A percentile compares a stretch with the other conserved stretches of the same genome.
Conservation (phyloP, 2,797 vertebrate species). For the Trichosurus vulpecula region DNA sequence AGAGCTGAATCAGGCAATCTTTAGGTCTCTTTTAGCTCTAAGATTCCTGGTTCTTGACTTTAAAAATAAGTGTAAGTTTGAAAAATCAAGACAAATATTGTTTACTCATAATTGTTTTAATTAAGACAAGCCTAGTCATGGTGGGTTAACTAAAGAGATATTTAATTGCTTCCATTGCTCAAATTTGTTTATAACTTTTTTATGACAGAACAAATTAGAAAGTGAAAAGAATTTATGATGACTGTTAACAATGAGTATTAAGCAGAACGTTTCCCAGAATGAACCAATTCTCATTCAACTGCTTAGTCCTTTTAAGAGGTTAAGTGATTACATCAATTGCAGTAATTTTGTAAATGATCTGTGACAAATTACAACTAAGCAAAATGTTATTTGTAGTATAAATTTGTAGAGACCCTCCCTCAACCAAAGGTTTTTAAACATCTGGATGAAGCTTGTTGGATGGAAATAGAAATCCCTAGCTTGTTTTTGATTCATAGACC, state of each 20-base stretch:
- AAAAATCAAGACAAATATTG: neutral
- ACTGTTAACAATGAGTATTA: slow-evolving; percentile 26
- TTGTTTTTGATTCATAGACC: neutral
- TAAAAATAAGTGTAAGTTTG: neutral
- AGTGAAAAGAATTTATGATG: neutral
- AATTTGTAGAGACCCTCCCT: neutral
- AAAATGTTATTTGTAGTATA: slow-evolving; percentile 33
- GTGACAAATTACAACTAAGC: slow-evolving; percentile 31
- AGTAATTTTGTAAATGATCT: slow-evolving; percentile 42
- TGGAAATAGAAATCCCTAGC: neutral
- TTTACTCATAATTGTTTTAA: slow-evolving; percentile 33
- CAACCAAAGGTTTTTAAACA: neutral
- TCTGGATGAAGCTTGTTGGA: neutral
- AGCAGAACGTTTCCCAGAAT: slow-evolving; percentile 4
- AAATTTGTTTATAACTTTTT: slow-evolving; percentile 29
- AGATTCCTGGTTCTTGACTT: slow-evolving; percentile 15
- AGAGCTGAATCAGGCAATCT: neutral
- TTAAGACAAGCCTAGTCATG: slow-evolving; percentile 44
- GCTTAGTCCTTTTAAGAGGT: slow-evolving; percentile 29
- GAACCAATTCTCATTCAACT: slow-evolving; percentile 26
- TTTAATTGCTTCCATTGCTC: neutral
- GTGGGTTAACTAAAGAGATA: neutral
- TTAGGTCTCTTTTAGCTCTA: neutral
- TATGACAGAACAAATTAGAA: slow-evolving; percentile 42
- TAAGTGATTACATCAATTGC: slow-evolving; percentile 27